Percentiles rank a stretch among this genome's conserved stretches.
Evolutionary conservation across 1,140 invertebrate species (phyloP).

Genomic region (Atta cephalotes): DNA sequence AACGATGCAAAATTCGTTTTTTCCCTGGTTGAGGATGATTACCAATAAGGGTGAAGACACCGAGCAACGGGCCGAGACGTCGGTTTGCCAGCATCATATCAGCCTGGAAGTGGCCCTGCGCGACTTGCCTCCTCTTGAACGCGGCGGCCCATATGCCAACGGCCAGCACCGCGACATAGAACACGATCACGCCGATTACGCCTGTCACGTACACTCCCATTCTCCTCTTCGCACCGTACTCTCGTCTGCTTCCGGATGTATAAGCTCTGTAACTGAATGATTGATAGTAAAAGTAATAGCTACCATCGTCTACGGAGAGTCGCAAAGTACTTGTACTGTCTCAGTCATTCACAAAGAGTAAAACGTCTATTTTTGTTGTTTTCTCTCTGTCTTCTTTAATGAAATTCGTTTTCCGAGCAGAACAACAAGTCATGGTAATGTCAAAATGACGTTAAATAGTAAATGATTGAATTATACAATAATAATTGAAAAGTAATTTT

Average conservation of each 20-base stretch:
- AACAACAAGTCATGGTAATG: too few relatives aligned
- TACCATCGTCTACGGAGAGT: neutral
- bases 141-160: slow-evolving; percentile 92
- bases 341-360: too few relatives aligned
- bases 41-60: slow-evolving; percentile 93
- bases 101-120: slow-evolving; percentile 83
- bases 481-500: too few relatives aligned
- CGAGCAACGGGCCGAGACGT: slow-evolving; percentile 92
- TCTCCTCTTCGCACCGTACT: slow-evolving; percentile 44
- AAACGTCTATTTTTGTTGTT: too few relatives aligned
- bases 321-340: neutral
- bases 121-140: slow-evolving; percentile 87
- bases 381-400: too few relatives aligned
- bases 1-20: neutral
- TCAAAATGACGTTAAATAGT: too few relatives aligned
- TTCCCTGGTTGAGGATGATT: slow-evolving; percentile 71
- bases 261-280: slow-evolving; percentile 62
- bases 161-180: slow-evolving; percentile 90
- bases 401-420: too few relatives aligned
- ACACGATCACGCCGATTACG: slow-evolving; percentile 89
- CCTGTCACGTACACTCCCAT: slow-evolving; percentile 88
- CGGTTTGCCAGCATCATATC: slow-evolving; percentile 93
- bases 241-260: slow-evolving; percentile 43
- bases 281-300: slow-evolving; percentile 17
- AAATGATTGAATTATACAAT: too few relatives aligned